Evolutionary conservation across 2,797 vertebrate genomes (phyloP).

Genomic region (Pseudochaenichthys georgianus): DNA sequence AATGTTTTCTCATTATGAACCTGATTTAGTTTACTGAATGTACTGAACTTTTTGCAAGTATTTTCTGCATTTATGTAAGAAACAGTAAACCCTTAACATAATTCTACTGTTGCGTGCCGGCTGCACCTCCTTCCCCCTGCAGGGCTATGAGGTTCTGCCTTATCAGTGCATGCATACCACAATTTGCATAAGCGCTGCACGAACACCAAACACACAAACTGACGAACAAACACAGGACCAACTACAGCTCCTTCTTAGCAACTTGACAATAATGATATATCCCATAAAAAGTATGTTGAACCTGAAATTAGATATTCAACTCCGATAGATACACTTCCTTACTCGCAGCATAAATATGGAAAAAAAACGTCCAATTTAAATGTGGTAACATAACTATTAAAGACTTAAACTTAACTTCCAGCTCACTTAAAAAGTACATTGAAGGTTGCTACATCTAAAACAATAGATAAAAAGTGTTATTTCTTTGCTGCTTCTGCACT

Average conservation of each 20-base stretch:
- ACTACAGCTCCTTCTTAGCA: neutral
- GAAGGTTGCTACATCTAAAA: neutral
- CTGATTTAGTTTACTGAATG: neutral
- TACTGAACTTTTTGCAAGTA: neutral
- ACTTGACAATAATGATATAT: neutral
- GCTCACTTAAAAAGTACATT: slow-evolving; percentile 4
- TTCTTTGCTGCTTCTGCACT: neutral
- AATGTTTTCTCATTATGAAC: neutral
- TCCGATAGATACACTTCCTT: neutral
- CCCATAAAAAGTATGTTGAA: neutral
- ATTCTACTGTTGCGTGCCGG: neutral
- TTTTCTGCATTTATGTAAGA: too few species aligned
- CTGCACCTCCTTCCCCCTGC: neutral
- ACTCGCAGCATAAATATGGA: neutral
- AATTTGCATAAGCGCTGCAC: neutral
- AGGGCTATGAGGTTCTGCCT: neutral
- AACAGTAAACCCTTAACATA: too few species aligned
- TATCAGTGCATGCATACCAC: slow-evolving; percentile 11
- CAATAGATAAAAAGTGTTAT: neutral
- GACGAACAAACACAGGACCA: slow-evolving; percentile 6
- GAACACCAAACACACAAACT: slow-evolving; percentile 8
- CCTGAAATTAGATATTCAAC: neutral
- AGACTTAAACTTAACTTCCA: neutral
- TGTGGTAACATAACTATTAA: too few species aligned
- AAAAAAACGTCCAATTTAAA: too few species aligned